Evolutionary conservation across 2,113 vertebrate species (phyloP), one percentile per base, ranked within the genome.

Genomic region (Callocephalon fimbriatum): DNA sequence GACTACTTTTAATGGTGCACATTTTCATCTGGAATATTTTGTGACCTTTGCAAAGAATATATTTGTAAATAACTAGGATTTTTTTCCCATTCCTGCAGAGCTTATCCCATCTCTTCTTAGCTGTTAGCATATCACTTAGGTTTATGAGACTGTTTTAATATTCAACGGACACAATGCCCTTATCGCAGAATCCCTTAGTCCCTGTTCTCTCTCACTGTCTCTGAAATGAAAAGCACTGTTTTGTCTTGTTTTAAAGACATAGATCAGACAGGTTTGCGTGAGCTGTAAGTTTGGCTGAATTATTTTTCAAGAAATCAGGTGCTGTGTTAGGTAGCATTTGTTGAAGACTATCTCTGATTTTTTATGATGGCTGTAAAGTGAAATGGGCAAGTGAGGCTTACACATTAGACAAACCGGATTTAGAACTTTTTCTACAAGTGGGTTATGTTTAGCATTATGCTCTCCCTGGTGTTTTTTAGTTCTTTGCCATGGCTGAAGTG

Each of bases 91-190:
- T 94, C 10, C 38, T 80, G 35, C 50, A 38, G 50, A 80, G 23
- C 7, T 77, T 88, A 66, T 50, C 29, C 9, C 14, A 40, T 4
- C 2, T 73, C 68, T 63, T 32, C 31, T 67, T 80, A 80, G 75
- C 63, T 77, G 63, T 63, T 92, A 88, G 21, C 26, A 14, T 51
- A 73, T 71, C 7, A 13, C 16, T 15, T 32, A 29, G 51, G 63
- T 88, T 95, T 88, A 80, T 80, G 44, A 40, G 76, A 35, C 23
- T 63, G 47, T 20, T 96, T 93, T 84, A 92, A 84, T 71, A 92
- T 90, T 86, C 88, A 84, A 4, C 32, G 66, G 38, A 47, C 54
- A 92, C 15, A 74, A 62, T 2, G 2, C 14, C 15, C 29, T 92
- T 95, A 75, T 80, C 14, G 0, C 72, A 83, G 65, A 27, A 85